Base-by-base conservation (phyloP, 2,797 vertebrate species). In the Microctenopoma stevenorrisi region DNA sequence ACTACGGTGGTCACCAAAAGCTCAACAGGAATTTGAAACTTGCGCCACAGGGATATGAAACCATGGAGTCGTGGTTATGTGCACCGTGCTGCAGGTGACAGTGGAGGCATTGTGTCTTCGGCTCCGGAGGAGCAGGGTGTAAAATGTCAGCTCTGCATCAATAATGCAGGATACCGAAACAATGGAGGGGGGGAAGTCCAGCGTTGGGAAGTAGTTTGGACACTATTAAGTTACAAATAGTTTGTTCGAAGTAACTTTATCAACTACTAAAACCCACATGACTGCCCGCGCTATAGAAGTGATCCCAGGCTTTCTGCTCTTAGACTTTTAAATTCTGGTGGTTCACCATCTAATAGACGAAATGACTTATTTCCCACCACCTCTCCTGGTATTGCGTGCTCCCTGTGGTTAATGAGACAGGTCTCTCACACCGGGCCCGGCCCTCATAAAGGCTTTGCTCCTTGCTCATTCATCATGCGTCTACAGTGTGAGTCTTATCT, bases 401-500 rank as follows among this genome's bases (percentile, higher is more conserved):
- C 51, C 79, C 74, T 57, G 79, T 81, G 71, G 69, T 68, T 92
- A 90, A 88, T 89, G 86, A 90, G 90, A 84, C 86, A 74, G 83
- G 81, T 78, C 77, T 88, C 68, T 72, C 16, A 51, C 58, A 64
- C 22, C 59, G 69, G 84, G 68, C 58, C 67, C 38, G 64, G 76
- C 76, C 72, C 66, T 75, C 48, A 78, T 60, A 0, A 71, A 74
- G 67, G 73, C 76, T 61, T 81, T 14, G 7, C 76, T 58, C 74
- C 76, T 80, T 64, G 73, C 78, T 89, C 86, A 82, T 92, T 89
- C 83, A 91, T 92, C 91, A 91, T 80, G 62, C 37, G 74, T 72
- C 79, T 74, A 80, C 80, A 68, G 74, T 66, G 86, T 73, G 66
- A 50, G 49, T 70, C 74, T 51, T 22, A 16, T 57, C 63, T 49